These are phyloP conservation scores for Poecile montanus DNA, from an alignment of 2,797 vertebrate species.

Conservation along the genomic window DNA sequence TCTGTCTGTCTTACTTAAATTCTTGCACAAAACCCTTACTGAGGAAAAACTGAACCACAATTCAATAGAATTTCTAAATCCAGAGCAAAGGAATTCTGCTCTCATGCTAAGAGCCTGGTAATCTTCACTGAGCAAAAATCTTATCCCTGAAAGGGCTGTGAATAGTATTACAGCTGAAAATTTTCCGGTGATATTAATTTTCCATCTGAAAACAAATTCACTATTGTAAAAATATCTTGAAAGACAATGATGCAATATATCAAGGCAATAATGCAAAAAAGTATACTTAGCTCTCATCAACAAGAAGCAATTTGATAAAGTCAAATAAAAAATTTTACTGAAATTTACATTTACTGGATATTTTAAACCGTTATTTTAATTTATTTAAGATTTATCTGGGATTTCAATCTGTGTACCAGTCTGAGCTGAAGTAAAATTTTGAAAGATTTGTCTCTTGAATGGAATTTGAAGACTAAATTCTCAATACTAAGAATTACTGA, in stretches of 20 bases:
- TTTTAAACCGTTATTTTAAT: neutral
- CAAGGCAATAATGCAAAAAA: neutral
- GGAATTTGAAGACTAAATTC: neutral
- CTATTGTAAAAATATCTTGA: neutral
- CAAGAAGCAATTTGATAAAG: neutral
- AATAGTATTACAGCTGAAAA: neutral
- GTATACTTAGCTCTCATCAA: neutral
- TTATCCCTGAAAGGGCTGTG: neutral
- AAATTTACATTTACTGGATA: neutral
- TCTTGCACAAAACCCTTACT: neutral
- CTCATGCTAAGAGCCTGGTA: neutral
- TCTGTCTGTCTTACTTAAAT: neutral
- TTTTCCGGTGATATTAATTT: neutral
- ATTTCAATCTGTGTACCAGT: neutral
- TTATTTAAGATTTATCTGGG: neutral
- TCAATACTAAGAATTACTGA: neutral
- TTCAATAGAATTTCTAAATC: slow-evolving; percentile 14
- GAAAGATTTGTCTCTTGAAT: neutral
- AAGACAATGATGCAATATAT: neutral
- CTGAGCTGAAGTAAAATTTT: neutral
- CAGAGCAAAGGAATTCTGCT: neutral
- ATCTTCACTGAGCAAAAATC: neutral
- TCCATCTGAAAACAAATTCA: neutral
- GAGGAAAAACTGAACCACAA: neutral
- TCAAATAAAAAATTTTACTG: neutral